A percentile compares a stretch with the other conserved stretches of the same genome.
Conservation (phyloP, 2,888 invertebrate species). For the Epirrhoe tristata region DNA sequence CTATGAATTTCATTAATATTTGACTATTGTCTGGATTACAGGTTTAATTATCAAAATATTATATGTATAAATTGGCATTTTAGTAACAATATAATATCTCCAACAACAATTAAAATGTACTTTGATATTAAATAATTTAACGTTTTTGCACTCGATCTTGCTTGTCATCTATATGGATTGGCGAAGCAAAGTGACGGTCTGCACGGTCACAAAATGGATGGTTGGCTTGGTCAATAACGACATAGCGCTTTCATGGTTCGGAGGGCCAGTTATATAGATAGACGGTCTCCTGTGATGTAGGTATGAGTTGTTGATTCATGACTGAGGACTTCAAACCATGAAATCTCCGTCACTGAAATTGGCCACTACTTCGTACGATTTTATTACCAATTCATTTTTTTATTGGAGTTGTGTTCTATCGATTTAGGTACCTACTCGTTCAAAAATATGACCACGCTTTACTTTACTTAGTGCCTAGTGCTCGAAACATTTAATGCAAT, state of each 20-base stretch:
- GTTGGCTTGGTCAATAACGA: too few relatives aligned
- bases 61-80: background rate
- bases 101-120: background rate
- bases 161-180: too few relatives aligned
- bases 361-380: too few relatives aligned
- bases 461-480: slow-evolving; percentile 26
- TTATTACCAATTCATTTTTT: too few relatives aligned
- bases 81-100: background rate
- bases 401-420: background rate
- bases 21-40: background rate
- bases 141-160: background rate
- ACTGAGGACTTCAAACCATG: too few relatives aligned
- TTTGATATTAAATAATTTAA: background rate
- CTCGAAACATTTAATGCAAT: slow-evolving; percentile 31
- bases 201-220: too few relatives aligned
- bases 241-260: too few relatives aligned
- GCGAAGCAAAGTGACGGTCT: too few relatives aligned
- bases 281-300: too few relatives aligned
- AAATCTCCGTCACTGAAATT: too few relatives aligned
- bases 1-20: background rate
- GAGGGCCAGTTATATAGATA: too few relatives aligned
- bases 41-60: background rate
- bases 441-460: slow-evolving; percentile 14
- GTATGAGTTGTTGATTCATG: too few relatives aligned
- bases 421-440: background rate